phyloP scores from a whole-genome alignment of 1,140 invertebrate species.

The Dermatophagoides farinae region DNA sequence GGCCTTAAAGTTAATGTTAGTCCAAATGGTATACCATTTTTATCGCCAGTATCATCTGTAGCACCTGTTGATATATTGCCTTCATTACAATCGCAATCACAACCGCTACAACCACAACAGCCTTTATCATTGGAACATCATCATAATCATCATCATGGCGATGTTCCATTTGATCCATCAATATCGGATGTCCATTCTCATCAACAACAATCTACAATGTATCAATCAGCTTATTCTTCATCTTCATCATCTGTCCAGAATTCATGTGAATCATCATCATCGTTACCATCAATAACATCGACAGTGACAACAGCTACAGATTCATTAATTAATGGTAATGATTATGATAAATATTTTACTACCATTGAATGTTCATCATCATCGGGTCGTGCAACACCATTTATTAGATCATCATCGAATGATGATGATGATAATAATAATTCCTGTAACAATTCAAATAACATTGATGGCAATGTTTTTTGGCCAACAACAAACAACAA shows the following conservation, averaged over 20 bases:
- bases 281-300: background rate
- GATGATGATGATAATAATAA: background rate
- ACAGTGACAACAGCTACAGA: background rate
- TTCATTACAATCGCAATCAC: constrained; percentile 9
- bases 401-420: constrained; percentile 9
- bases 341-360: constrained; percentile 17
- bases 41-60: constrained; percentile 15
- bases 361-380: constrained; percentile 16
- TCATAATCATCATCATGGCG: background rate
- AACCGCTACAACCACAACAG: background rate
- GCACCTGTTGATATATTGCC: constrained; percentile 20
- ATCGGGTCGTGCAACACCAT: constrained; percentile 21
- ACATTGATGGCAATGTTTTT: too few relatives aligned
- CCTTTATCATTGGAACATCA: background rate
- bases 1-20: constrained; percentile 24
- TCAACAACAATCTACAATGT: background rate
- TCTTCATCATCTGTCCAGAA: background rate
- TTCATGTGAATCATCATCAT: background rate
- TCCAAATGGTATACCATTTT: constrained; percentile 17
- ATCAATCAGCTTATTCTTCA: background rate
- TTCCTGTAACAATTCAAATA: background rate
- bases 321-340: background rate
- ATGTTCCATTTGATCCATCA: background rate
- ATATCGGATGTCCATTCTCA: background rate
- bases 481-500: too few relatives aligned